Evolutionary conservation across 2,113 vertebrate species (phyloP).

Genomic region (Lagopus leucura): DNA sequence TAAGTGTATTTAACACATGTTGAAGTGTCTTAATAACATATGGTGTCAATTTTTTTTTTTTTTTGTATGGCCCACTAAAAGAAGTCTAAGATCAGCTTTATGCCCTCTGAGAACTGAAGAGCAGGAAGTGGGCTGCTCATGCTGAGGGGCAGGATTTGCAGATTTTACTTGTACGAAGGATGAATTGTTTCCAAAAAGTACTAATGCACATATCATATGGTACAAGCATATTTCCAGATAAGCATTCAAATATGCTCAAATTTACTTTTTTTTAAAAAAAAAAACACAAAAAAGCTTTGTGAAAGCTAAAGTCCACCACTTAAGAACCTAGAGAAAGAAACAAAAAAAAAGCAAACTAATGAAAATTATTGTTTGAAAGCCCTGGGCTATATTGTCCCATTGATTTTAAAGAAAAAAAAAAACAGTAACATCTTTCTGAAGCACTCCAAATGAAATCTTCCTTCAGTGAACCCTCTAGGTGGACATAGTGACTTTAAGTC

Average conservation of each 20-base stretch:
- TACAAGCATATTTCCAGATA: not conserved
- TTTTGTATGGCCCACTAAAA: not conserved
- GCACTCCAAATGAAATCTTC: not conserved
- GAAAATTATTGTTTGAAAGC: constrained; percentile 1
- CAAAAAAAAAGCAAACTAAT: not conserved
- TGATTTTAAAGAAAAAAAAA: not conserved
- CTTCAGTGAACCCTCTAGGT: not conserved
- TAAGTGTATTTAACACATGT: not conserved
- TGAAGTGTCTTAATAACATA: constrained; percentile 37
- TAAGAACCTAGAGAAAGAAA: accelerated
- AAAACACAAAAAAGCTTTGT: not conserved
- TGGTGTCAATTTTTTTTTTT: constrained; percentile 5
- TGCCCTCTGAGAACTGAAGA: not conserved
- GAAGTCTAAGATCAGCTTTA: not conserved
- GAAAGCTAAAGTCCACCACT: not conserved
- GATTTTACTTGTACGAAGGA: not conserved
- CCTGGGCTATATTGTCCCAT: not conserved
- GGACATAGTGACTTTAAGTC: not conserved
- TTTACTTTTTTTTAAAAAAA: too few relatives aligned
- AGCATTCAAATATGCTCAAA: not conserved
- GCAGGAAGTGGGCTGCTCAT: not conserved
- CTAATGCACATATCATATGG: not conserved
- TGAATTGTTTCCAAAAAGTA: not conserved
- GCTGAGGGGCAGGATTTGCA: not conserved
- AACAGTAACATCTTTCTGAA: not conserved